Evolutionary conservation across 2,888 invertebrate genomes (phyloP).

Genomic region (Chrysotoxum bicinctum): DNA sequence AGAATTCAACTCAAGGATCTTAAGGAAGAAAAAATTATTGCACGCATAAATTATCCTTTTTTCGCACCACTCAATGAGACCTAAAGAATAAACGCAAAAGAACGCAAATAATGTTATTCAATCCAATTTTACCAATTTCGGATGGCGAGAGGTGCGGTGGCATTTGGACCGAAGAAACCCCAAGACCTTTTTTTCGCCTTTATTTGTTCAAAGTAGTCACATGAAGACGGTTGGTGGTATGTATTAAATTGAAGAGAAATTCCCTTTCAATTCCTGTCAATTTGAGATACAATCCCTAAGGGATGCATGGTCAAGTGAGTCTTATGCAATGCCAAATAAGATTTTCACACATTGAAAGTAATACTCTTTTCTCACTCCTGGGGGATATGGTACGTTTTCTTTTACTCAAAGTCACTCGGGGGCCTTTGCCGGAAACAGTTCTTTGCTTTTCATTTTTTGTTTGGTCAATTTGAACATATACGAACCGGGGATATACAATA

Average conservation of each 20-base stretch:
- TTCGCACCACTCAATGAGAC: conserved; percentile 50
- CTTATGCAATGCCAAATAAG: conserved; percentile 70
- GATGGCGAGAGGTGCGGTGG: background rate
- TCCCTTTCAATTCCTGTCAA: conserved; percentile 72
- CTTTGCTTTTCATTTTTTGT: conserved; percentile 11
- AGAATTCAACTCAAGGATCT: conserved; percentile 26
- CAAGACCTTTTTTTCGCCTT: conserved; percentile 33
- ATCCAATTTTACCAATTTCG: conserved; percentile 63
- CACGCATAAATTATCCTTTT: conserved; percentile 69
- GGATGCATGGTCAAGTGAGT: conserved; percentile 73
- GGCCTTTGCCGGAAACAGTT: conserved; percentile 43
- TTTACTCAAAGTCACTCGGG: conserved; percentile 44
- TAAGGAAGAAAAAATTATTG: conserved; percentile 39
- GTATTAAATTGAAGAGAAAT: conserved; percentile 70
- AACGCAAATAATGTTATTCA: conserved; percentile 69
- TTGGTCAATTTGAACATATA: conserved; percentile 17
- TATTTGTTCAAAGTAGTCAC: conserved; percentile 36
- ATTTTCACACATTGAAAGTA: conserved; percentile 73
- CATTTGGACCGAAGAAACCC: conserved; percentile 17
- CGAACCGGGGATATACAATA: background rate
- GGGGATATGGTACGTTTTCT: conserved; percentile 53
- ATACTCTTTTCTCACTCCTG: conserved; percentile 34
- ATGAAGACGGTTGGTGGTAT: conserved; percentile 41
- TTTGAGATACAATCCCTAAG: conserved; percentile 67
- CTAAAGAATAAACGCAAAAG: conserved; percentile 54